These are phyloP conservation scores for Formicarius rufipectus DNA, from an alignment of 2,113 vertebrate species.

Conservation along the genomic window DNA sequence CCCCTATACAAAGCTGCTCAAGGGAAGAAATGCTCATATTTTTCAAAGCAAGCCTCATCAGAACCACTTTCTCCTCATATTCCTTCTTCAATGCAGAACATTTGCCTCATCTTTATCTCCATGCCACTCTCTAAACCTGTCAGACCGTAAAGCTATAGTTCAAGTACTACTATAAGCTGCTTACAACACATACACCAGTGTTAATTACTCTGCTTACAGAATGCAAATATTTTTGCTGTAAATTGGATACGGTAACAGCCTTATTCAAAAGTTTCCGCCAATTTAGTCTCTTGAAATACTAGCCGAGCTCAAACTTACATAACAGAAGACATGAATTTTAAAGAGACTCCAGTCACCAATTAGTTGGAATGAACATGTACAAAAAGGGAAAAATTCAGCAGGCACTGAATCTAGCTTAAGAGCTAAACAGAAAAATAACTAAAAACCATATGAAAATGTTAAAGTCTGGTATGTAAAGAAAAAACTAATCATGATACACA, in stretches of 20 bases:
- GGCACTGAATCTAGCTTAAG: background rate
- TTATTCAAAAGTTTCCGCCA: rapidly evolving
- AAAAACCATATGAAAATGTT: background rate
- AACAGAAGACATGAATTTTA: background rate
- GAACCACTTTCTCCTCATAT: background rate
- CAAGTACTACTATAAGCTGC: background rate
- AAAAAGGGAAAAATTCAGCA: background rate
- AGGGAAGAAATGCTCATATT: background rate
- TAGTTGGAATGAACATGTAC: background rate
- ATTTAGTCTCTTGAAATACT: background rate
- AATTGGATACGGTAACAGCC: background rate
- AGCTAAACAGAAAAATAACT: background rate
- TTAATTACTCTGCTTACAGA: background rate
- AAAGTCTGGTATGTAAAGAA: background rate
- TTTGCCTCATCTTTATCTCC: background rate
- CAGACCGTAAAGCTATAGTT: background rate
- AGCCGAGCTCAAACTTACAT: background rate
- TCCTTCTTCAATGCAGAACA: background rate
- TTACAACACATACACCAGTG: background rate
- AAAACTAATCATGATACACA: background rate
- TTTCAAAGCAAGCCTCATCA: background rate
- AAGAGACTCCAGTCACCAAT: background rate
- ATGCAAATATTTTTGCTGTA: background rate
- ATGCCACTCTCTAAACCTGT: background rate
- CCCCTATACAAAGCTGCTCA: background rate